Percentiles rank a stretch among this genome's conserved stretches.
These are phyloP conservation scores for Meteorus cinctellus DNA, from an alignment of 2,888 invertebrate species.

Conservation along the genomic window DNA sequence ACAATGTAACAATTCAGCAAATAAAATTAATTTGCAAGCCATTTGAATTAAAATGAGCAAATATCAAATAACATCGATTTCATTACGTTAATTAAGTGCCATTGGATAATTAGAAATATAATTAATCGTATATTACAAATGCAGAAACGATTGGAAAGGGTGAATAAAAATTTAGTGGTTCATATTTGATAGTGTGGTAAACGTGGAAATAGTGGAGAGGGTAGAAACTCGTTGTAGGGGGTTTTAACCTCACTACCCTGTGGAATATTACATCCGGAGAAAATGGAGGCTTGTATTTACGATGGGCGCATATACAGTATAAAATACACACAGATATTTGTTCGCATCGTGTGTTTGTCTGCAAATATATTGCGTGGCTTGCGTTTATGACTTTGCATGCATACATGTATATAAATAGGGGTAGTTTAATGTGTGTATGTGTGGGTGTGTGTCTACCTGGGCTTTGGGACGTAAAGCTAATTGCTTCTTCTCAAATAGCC, in stretches of 20 bases:
- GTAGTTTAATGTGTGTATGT: neutral
- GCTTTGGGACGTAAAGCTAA: neutral
- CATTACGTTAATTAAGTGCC: neutral
- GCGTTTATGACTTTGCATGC: conserved; percentile 1
- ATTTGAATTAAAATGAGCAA: neutral
- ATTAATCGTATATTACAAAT: conserved; percentile 5
- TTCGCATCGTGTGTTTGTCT: neutral
- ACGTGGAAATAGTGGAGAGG: neutral
- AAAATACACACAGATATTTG: neutral
- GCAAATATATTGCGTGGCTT: conserved; percentile 5
- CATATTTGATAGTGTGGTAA: neutral
- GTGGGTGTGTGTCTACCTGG: neutral
- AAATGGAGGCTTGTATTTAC: conserved; percentile 12
- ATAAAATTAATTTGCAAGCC: neutral
- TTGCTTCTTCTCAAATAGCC: conserved; percentile 5
- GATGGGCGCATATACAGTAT: conserved; percentile 6
- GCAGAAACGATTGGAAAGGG: neutral
- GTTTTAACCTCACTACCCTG: neutral
- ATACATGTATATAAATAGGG: conserved; percentile 1
- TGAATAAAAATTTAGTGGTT: conserved; percentile 2
- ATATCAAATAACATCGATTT: neutral
- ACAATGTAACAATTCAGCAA: neutral
- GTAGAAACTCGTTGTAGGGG: neutral
- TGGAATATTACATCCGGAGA: conserved; percentile 14
- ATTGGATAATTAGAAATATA: neutral